A percentile compares a stretch with the other conserved stretches of the same genome.
phyloP scores from a whole-genome alignment of 2,113 vertebrate species.

The Cyprichromis sp. region DNA sequence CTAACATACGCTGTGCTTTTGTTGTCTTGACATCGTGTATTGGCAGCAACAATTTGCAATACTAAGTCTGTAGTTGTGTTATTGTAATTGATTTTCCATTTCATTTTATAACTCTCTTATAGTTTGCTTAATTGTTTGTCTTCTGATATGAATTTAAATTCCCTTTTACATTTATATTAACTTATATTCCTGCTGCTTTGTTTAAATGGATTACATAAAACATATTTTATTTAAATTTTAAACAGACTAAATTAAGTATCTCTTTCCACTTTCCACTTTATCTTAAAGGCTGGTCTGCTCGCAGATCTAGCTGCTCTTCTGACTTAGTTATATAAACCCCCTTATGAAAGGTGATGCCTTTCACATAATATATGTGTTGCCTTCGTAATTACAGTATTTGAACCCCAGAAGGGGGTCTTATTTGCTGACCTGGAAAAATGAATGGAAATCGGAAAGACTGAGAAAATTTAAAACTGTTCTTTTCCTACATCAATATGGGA shows the following conservation, averaged over 20 bases:
- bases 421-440: not conserved
- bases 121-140: not conserved
- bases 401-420: not conserved
- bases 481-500: not conserved
- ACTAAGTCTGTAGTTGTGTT: not conserved
- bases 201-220: not conserved
- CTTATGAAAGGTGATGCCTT: not conserved
- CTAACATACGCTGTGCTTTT: not conserved
- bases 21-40: not conserved
- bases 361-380: not conserved
- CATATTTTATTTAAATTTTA: not conserved
- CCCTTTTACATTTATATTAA: not conserved
- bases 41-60: not conserved
- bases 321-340: not conserved
- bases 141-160: not conserved
- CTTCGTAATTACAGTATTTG: not conserved
- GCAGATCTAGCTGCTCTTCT: not conserved
- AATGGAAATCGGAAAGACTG: not conserved
- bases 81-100: not conserved
- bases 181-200: not conserved
- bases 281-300: not conserved
- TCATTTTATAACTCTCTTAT: accelerated
- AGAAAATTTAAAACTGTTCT: not conserved
- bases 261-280: not conserved
- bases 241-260: not conserved